phyloP scores from a whole-genome alignment of 2,888 invertebrate genomes.

The Erpobdella octoculata region DNA sequence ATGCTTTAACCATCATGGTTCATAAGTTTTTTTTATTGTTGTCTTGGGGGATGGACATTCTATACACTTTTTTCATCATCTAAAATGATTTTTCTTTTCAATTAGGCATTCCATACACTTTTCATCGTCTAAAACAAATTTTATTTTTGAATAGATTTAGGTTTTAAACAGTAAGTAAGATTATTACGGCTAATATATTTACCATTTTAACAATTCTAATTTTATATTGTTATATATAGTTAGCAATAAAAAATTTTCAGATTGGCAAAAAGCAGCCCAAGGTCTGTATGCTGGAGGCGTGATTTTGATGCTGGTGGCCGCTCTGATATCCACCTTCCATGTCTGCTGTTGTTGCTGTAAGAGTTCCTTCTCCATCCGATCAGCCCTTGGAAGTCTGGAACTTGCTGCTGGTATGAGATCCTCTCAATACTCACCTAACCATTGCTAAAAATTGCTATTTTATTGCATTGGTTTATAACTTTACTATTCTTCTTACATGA shows the following conservation, averaged over 20 bases:
- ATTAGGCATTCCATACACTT: too few relatives aligned
- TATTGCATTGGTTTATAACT: neutral
- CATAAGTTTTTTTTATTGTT: too few relatives aligned
- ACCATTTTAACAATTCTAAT: neutral
- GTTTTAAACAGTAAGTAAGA: too few relatives aligned
- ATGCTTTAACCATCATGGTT: too few relatives aligned
- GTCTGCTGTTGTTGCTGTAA: constrained; percentile 29
- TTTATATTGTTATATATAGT: neutral
- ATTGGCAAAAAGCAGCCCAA: constrained; percentile 30
- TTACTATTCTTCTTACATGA: too few relatives aligned
- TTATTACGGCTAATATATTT: neutral
- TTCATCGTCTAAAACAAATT: too few relatives aligned
- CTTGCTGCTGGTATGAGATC: constrained; percentile 21
- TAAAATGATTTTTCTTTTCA: too few relatives aligned
- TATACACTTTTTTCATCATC: too few relatives aligned
- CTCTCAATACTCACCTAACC: neutral
- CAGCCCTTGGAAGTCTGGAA: constrained; percentile 30
- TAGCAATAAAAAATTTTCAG: constrained; percentile 13
- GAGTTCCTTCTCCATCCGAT: constrained; percentile 24
- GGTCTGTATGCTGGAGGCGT: constrained; percentile 28
- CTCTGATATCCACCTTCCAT: constrained; percentile 25
- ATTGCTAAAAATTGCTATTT: neutral
- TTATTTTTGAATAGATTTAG: too few relatives aligned
- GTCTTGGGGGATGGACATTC: too few relatives aligned
- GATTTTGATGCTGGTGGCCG: constrained; percentile 17